Evolutionary conservation across 2,888 invertebrate species (phyloP).

Genomic region (Apantesis nais): DNA sequence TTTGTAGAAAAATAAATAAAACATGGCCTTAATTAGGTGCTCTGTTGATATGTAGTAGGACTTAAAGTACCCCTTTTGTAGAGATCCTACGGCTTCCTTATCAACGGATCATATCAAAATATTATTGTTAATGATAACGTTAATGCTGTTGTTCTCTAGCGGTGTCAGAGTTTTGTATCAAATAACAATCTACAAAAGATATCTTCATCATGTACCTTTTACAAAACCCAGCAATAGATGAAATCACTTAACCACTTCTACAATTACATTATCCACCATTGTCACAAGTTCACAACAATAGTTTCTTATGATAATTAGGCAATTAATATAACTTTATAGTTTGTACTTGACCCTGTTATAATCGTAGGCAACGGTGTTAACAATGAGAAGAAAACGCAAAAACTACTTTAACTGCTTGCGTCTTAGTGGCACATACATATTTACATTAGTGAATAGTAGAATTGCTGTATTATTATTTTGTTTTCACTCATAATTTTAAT

Average conservation of each 20-base stretch:
- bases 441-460: not conserved
- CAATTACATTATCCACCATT: not conserved
- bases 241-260: not conserved
- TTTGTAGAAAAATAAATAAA: too few species aligned
- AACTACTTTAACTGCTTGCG: not conserved
- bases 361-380: conserved; percentile 5
- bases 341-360: conserved; percentile 50
- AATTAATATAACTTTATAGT: conserved; percentile 39
- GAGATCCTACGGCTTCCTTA: not conserved
- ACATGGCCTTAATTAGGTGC: too few species aligned
- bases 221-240: not conserved
- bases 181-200: not conserved
- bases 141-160: too few species aligned
- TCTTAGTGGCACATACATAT: not conserved
- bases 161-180: not conserved
- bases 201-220: not conserved
- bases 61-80: not conserved
- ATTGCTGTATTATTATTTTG: not conserved
- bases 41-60: not conserved
- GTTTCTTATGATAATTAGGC: conserved; percentile 24
- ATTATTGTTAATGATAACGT: too few species aligned
- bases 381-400: conserved; percentile 14
- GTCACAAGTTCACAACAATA: conserved; percentile 19
- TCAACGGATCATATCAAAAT: too few species aligned
- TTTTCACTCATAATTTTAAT: not conserved